A percentile compares a stretch with the other conserved stretches of the same genome.
Conservation (phyloP, 2,113 vertebrate genomes). For the Sceloporus tristichus region DNA sequence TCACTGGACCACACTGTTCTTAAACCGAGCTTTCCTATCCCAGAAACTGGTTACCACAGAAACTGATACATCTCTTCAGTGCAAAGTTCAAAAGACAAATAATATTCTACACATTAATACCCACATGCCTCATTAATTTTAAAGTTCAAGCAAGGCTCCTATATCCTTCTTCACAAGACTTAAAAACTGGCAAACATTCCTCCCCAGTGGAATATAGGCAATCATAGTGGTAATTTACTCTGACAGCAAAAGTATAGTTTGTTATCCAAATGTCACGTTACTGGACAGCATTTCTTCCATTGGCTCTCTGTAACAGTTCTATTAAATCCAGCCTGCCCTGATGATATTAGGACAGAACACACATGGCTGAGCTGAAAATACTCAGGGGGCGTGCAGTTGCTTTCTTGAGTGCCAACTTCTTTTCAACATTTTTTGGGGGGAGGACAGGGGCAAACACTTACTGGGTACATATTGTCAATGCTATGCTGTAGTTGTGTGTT, state of each 20-base stretch:
- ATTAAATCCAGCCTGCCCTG: slow-evolving; percentile 53
- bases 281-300: slow-evolving; percentile 39
- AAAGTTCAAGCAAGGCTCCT: background rate
- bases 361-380: slow-evolving; percentile 14
- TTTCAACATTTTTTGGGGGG: background rate
- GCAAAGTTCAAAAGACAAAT: background rate
- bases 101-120: background rate
- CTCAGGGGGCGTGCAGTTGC: background rate
- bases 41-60: background rate
- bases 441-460: background rate
- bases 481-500: background rate
- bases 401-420: background rate
- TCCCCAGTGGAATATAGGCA: slow-evolving; percentile 8
- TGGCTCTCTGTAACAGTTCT: slow-evolving; percentile 64
- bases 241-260: slow-evolving; percentile 63
- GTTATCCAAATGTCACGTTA: slow-evolving; percentile 56
- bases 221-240: slow-evolving; percentile 47
- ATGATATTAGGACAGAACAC: slow-evolving; percentile 61
- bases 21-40: background rate
- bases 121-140: too few relatives aligned
- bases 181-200: slow-evolving; percentile 32
- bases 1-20: background rate
- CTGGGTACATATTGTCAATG: too few relatives aligned
- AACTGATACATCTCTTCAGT: too few relatives aligned
- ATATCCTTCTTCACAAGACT: slow-evolving; percentile 31